Percentiles rank a stretch among this genome's conserved stretches.
Conservation (phyloP, 2,113 vertebrate genomes). For the Tetraodon nigroviridis region DNA sequence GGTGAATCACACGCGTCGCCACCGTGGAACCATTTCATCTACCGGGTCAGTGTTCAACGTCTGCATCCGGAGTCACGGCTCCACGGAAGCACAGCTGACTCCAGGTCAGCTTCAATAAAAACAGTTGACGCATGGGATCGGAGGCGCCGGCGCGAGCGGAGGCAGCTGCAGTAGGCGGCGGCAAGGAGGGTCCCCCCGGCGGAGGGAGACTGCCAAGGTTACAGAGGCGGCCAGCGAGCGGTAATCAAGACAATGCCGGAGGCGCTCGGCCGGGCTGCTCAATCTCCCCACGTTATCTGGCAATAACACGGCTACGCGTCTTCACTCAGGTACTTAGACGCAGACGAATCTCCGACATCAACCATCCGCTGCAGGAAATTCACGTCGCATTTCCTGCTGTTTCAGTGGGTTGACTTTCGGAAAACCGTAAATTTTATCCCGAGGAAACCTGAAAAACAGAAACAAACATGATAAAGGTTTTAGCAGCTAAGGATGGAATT, state of each 20-base stretch:
- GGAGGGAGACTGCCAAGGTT: slow-evolving; percentile 46
- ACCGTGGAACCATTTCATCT: too few species aligned
- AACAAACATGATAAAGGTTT: too few species aligned
- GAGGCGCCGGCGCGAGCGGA: slow-evolving; percentile 17
- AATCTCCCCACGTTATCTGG: slow-evolving; percentile 60
- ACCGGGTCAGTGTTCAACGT: too few species aligned
- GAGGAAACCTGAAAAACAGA: too few species aligned
- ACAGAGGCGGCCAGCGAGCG: slow-evolving; percentile 29
- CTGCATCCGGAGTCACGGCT: not conserved
- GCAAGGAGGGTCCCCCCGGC: slow-evolving; percentile 50
- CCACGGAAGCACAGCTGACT: slow-evolving; percentile 16
- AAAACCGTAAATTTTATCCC: too few species aligned
- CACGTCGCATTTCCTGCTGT: too few species aligned
- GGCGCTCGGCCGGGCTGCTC: slow-evolving; percentile 57
- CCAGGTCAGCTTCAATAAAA: slow-evolving; percentile 53
- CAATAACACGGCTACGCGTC: slow-evolving; percentile 40
- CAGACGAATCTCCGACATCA: not conserved
- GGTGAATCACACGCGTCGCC: too few species aligned
- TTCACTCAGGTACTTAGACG: slow-evolving; percentile 5
- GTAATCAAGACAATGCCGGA: slow-evolving; percentile 65
- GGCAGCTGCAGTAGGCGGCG: slow-evolving; percentile 32
- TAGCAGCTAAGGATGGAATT: too few species aligned
- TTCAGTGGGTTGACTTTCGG: too few species aligned
- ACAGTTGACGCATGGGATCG: slow-evolving; percentile 14
- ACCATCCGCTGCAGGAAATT: not conserved